Evolutionary conservation across 2,113 vertebrate species (phyloP).

Genomic region (Solea solea): DNA sequence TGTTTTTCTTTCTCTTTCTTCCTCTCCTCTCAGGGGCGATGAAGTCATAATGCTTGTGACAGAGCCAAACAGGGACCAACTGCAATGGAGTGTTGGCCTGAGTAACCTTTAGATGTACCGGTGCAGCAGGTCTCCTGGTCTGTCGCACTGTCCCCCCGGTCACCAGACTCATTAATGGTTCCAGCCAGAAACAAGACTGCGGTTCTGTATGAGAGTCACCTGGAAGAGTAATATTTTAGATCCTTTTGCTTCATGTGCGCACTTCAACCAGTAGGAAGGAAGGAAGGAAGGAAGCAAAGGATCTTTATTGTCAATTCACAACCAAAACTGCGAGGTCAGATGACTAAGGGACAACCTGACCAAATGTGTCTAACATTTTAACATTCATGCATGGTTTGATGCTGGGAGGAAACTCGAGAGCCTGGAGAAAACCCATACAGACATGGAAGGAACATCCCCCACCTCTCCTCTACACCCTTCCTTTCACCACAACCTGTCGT

Average conservation of each 20-base stretch:
- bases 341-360: too few species aligned
- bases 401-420: too few species aligned
- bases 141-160: slow-evolving; percentile 55
- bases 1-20: slow-evolving; percentile 81
- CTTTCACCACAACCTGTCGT: too few species aligned
- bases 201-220: not conserved
- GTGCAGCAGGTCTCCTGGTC: slow-evolving; percentile 60
- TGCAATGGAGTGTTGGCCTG: slow-evolving; percentile 65
- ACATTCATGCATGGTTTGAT: too few species aligned
- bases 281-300: too few species aligned
- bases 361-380: too few species aligned
- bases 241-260: not conserved
- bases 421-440: too few species aligned
- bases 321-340: too few species aligned
- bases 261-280: too few species aligned
- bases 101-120: slow-evolving; percentile 77
- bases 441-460: too few species aligned
- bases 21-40: slow-evolving; percentile 75
- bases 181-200: slow-evolving; percentile 2
- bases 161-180: slow-evolving; percentile 68
- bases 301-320: too few species aligned
- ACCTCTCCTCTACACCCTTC: too few species aligned
- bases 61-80: slow-evolving; percentile 75
- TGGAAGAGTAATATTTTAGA: not conserved
- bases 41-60: slow-evolving; percentile 82